Percentiles rank a stretch among this genome's conserved stretches.
Evolutionary conservation across 2,888 invertebrate genomes (phyloP).

Genomic region (Ctenicera cuprea): DNA sequence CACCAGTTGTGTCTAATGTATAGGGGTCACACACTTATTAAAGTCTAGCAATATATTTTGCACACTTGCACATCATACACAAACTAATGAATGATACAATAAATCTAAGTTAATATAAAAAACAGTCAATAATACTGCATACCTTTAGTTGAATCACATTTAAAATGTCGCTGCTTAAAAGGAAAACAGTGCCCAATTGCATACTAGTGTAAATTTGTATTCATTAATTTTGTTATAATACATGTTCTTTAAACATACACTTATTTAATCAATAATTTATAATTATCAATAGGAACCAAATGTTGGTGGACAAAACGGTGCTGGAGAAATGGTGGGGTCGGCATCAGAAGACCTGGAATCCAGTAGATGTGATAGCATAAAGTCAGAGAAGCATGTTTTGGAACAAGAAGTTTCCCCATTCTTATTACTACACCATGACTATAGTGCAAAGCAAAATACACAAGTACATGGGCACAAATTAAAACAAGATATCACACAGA

Average conservation of each 20-base stretch:
- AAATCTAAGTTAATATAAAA: not conserved
- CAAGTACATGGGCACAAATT: slow-evolving; percentile 35
- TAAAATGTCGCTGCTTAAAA: too few relatives aligned
- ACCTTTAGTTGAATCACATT: too few relatives aligned
- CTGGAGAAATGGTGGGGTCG: slow-evolving; percentile 90
- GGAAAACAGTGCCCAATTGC: not conserved
- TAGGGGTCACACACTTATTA: slow-evolving; percentile 10
- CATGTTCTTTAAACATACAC: too few relatives aligned
- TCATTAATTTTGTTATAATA: too few relatives aligned
- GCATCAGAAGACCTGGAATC: slow-evolving; percentile 90
- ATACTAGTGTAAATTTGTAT: not conserved
- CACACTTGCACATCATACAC: not conserved
- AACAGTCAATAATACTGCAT: too few relatives aligned
- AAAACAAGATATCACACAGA: not conserved
- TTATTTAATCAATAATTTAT: too few relatives aligned
- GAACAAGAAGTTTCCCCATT: slow-evolving; percentile 67
- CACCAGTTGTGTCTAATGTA: slow-evolving; percentile 35
- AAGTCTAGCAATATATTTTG: not conserved
- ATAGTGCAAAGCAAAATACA: slow-evolving; percentile 63
- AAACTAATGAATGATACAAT: not conserved
- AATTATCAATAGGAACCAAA: slow-evolving; percentile 67
- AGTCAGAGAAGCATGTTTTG: slow-evolving; percentile 51
- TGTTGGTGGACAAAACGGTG: slow-evolving; percentile 73
- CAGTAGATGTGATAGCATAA: slow-evolving; percentile 78
- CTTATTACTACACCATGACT: slow-evolving; percentile 68